Percentiles rank a stretch among this genome's conserved stretches.
Evolutionary conservation across 2,113 vertebrate genomes (phyloP).

Genomic region (Furnarius figulus): DNA sequence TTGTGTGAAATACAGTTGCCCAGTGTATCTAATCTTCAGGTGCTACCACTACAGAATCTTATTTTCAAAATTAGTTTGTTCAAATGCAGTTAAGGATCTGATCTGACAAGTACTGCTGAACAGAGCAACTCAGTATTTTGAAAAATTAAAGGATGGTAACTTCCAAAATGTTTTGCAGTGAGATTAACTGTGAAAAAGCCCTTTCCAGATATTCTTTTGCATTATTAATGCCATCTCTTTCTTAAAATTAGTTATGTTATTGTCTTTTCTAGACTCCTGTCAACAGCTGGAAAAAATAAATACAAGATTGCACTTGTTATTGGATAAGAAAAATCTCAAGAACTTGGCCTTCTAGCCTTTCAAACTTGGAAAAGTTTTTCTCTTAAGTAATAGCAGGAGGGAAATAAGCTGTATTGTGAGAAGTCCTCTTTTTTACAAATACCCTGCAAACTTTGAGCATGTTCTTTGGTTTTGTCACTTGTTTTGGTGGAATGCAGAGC

Average conservation of each 20-base stretch:
- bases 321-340: background rate
- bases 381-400: background rate
- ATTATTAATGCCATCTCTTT: background rate
- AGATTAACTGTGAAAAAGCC: background rate
- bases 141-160: background rate
- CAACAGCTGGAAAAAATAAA: background rate
- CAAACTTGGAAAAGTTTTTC: background rate
- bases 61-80: background rate
- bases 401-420: background rate
- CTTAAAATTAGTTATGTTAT: background rate
- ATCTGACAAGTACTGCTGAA: background rate
- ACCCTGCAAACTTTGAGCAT: background rate
- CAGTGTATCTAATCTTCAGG: background rate
- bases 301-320: background rate
- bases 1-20: background rate
- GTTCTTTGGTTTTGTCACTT: background rate
- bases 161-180: background rate
- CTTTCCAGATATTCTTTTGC: background rate
- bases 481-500: fast-evolving
- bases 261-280: background rate
- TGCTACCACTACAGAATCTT: background rate
- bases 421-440: background rate
- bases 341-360: background rate
- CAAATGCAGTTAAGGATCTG: background rate
- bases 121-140: background rate